These are phyloP conservation scores for Melieria crassipennis DNA, from an alignment of 2,888 invertebrate genomes.

Conservation along the genomic window DNA sequence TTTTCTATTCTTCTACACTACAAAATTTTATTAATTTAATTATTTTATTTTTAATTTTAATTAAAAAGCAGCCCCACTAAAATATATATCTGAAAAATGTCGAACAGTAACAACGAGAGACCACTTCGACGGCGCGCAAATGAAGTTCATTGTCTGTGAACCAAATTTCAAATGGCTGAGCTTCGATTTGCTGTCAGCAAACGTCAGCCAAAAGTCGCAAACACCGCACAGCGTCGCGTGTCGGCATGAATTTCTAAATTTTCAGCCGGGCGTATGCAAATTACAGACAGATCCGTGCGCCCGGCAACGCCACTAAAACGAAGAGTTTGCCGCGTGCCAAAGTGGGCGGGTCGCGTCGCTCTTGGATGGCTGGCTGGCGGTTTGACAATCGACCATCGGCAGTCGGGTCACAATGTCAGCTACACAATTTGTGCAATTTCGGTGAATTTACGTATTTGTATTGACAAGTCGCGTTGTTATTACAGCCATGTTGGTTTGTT, in stretches of 20 bases:
- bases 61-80: too few species aligned
- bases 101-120: too few species aligned
- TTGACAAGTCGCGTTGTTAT: background rate
- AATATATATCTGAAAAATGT: too few species aligned
- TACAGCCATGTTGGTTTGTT: slow-evolving; percentile 12
- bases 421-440: slow-evolving; percentile 1
- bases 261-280: background rate
- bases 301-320: background rate
- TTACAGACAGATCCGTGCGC: background rate
- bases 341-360: background rate
- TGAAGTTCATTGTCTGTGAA: too few species aligned
- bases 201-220: too few species aligned
- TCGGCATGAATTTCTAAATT: background rate
- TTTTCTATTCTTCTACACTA: too few species aligned
- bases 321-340: background rate
- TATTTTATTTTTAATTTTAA: too few species aligned
- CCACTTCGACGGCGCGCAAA: too few species aligned
- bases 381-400: background rate
- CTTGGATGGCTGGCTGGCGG: background rate
- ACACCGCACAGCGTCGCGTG: too few species aligned
- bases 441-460: background rate
- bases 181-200: too few species aligned
- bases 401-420: slow-evolving; percentile 9
- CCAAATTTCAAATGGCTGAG: too few species aligned
- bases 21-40: too few species aligned